Conservation (phyloP, 1,140 invertebrate genomes). For the Oscheius sp. region DNA sequence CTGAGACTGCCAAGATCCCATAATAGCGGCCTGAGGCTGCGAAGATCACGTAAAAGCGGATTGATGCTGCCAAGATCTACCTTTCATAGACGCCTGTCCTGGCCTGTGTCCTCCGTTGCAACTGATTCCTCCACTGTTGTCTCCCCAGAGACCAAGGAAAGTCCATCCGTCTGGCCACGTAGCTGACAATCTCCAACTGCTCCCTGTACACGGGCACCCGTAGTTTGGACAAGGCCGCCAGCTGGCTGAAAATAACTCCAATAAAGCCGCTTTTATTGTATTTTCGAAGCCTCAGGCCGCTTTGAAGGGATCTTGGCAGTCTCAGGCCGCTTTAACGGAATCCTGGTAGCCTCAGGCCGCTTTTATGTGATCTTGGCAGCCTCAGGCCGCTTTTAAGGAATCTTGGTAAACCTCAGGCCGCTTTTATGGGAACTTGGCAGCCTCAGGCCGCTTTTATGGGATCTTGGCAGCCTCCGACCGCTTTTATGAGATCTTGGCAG, state of each 20-base stretch:
- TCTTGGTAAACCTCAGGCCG: not conserved
- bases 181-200: not conserved
- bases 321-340: not conserved
- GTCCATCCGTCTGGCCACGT: not conserved
- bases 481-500: not conserved
- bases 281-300: not conserved
- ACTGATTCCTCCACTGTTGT: not conserved
- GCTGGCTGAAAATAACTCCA: not conserved
- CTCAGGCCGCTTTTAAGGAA: not conserved
- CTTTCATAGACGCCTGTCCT: not conserved
- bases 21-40: too few species aligned
- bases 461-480: not conserved
- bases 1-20: too few species aligned
- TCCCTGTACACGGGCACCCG: not conserved
- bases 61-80: too few species aligned
- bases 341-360: not conserved
- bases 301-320: not conserved
- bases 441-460: not conserved
- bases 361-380: not conserved
- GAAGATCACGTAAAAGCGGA: too few species aligned
- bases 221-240: not conserved
- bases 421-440: not conserved
- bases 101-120: not conserved
- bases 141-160: not conserved
- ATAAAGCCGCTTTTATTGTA: not conserved